Base-by-base conservation (phyloP, 2,888 invertebrate genomes). In the Abrostola triplasia region DNA sequence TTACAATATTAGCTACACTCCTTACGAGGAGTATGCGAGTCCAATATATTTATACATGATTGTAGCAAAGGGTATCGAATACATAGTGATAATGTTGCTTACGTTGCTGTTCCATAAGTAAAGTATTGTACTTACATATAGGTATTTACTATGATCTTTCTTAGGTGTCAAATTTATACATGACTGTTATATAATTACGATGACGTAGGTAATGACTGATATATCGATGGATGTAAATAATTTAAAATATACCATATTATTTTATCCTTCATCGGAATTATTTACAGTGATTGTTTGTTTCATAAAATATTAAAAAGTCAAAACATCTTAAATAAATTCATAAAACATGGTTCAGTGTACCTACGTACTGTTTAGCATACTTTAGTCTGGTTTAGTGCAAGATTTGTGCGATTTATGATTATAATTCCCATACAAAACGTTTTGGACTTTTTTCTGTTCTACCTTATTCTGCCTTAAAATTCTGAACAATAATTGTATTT, bases 81-180 rank as follows among this genome's bases (percentile, higher is more conserved):
- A 87, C 77, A 88, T 69, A 79, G 85, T 82, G 76, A 84, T 87
- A 88, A 88, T 88, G 90, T 91, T 90, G 89, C 87, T 91, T 90
- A 91, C 80, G 86, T 88, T 89, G 85, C 82, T 84, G 88, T 89
- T 91, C 84, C 87, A 82, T 83, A 82, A 82, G 84, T 88, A 83
- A 80, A 78, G 82, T 88, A 89, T 84, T 87, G 88, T 90, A 89
- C 87, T 86, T 71, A 77, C 76, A 68, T 75, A 68, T 24, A 73
- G 63, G 64, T 73, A 72, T 24, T 70, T 73, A 71, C 67, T 70
- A 68, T 59, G 68, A 66, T 76, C 68, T 76, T 52, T 67, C 65
- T 70, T 67, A 73, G 57, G 67, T 72, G 76, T 82, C 83, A 86
- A 87, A 82, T 88, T 88, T 89, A 87, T 88, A 90, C 85, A 89